Conservation (phyloP, 2,797 vertebrate species). For the Enteromius unitaeniatus region DNA sequence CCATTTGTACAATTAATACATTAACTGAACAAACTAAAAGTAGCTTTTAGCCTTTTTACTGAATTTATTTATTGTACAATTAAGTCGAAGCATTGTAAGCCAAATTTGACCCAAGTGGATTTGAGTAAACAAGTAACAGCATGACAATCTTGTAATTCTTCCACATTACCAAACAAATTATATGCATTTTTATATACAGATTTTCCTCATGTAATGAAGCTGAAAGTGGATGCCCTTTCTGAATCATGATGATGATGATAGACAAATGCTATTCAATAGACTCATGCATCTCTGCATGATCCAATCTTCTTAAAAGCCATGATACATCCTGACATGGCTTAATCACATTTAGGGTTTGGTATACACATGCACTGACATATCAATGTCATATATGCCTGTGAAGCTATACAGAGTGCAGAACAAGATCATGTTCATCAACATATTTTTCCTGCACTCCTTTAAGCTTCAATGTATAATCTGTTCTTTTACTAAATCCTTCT, state of each 20-base stretch:
- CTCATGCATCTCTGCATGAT: slow-evolving; percentile 12
- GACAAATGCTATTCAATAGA: neutral
- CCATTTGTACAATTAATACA: neutral
- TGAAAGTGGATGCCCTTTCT: slow-evolving; percentile 1
- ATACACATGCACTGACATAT: neutral
- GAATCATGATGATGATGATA: slow-evolving; percentile 27
- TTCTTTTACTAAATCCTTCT: neutral
- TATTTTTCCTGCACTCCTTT: slow-evolving; percentile 10
- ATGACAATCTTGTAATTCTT: neutral
- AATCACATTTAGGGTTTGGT: slow-evolving; percentile 51
- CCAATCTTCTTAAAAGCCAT: slow-evolving; percentile 58
- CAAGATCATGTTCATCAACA: neutral
- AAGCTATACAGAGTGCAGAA: slow-evolving; percentile 15
- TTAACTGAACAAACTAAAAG: neutral
- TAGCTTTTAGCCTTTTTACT: neutral
- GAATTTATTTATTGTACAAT: neutral
- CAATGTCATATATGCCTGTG: slow-evolving; percentile 16
- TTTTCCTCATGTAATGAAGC: neutral
- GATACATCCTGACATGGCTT: slow-evolving; percentile 36
- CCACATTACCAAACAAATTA: neutral
- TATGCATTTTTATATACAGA: neutral
- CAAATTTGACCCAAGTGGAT: neutral
- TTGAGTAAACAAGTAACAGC: neutral
- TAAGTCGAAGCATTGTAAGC: neutral
- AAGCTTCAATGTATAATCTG: neutral